Evolutionary conservation across 1,140 invertebrate species (phyloP).

Genomic region (Drosophila tristis): DNA sequence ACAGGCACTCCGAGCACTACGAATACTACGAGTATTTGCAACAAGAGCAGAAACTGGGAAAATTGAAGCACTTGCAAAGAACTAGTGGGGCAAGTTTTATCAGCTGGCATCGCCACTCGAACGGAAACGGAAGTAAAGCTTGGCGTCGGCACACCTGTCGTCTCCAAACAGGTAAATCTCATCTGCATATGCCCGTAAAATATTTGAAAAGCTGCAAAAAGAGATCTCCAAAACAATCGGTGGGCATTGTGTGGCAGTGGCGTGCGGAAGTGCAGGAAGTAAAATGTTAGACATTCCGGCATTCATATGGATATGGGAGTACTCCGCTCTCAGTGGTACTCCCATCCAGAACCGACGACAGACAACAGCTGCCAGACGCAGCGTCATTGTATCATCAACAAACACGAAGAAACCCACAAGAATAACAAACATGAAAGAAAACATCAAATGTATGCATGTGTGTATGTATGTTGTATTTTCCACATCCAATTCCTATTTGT

Average conservation of each 20-base stretch:
- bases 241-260: constrained; percentile 50
- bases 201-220: constrained; percentile 73
- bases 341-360: constrained; percentile 36
- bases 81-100: neutral
- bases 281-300: constrained; percentile 53
- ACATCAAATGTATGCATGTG: constrained; percentile 29
- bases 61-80: too few relatives aligned
- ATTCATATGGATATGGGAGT: constrained; percentile 18
- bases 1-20: constrained; percentile 19
- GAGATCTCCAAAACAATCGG: constrained; percentile 49
- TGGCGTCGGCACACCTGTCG: constrained; percentile 46
- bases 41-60: constrained; percentile 6
- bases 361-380: constrained; percentile 81
- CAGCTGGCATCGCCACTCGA: constrained; percentile 10
- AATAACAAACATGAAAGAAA: constrained; percentile 68
- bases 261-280: constrained; percentile 70
- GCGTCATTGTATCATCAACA: constrained; percentile 81
- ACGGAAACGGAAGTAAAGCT: constrained; percentile 45
- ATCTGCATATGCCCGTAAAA: constrained; percentile 10
- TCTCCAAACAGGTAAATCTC: constrained; percentile 48
- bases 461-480: constrained; percentile 45
- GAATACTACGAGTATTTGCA: constrained; percentile 22
- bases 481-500: constrained; percentile 41
- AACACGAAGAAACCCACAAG: constrained; percentile 66
- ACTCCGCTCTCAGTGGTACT: constrained; percentile 3